Percentiles rank a stretch among this genome's conserved stretches.
These are phyloP conservation scores for Nyleta sp. DNA, from an alignment of 2,888 invertebrate genomes.

Conservation along the genomic window DNA sequence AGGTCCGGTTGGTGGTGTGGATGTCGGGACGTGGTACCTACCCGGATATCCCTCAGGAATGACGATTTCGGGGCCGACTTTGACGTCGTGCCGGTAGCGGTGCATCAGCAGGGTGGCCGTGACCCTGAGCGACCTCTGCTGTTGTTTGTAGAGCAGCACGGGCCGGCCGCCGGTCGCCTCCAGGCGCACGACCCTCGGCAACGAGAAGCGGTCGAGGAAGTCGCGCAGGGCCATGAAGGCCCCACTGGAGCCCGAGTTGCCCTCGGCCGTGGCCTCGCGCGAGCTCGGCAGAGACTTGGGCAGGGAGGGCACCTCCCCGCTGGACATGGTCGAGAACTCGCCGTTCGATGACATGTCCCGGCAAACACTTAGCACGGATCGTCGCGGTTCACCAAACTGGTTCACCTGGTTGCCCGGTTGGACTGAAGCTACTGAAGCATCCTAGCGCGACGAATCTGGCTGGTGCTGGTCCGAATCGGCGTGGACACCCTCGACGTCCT, in stretches of 20 bases:
- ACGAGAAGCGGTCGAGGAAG: conserved; percentile 81
- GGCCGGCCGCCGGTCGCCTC: conserved; percentile 82
- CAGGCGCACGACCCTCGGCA: conserved; percentile 81
- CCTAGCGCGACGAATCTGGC: too few relatives aligned
- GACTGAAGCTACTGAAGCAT: too few relatives aligned
- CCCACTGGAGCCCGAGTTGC: conserved; percentile 75
- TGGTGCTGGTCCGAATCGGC: too few relatives aligned
- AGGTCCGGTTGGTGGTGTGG: too few relatives aligned
- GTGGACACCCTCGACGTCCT: too few relatives aligned
- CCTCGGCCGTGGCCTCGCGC: conserved; percentile 79
- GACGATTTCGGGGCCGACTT: conserved; percentile 83
- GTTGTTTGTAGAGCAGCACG: conserved; percentile 79
- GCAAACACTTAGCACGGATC: too few relatives aligned
- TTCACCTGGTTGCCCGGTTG: too few relatives aligned
- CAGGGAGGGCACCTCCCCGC: conserved; percentile 79
- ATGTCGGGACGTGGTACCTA: conserved; percentile 76
- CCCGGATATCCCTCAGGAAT: conserved; percentile 83
- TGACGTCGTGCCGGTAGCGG: conserved; percentile 82
- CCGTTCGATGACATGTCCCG: conserved; percentile 81
- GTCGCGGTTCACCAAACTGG: too few relatives aligned
- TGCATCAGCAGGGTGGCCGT: conserved; percentile 82
- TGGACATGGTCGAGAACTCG: conserved; percentile 80
- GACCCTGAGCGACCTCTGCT: conserved; percentile 78
- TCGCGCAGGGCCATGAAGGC: conserved; percentile 79
- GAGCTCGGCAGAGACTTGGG: conserved; percentile 80